A percentile compares a stretch with the other conserved stretches of the same genome.
These are phyloP conservation scores for Podarcis lilfordi DNA, from an alignment of 2,797 vertebrate genomes.

Conservation along the genomic window DNA sequence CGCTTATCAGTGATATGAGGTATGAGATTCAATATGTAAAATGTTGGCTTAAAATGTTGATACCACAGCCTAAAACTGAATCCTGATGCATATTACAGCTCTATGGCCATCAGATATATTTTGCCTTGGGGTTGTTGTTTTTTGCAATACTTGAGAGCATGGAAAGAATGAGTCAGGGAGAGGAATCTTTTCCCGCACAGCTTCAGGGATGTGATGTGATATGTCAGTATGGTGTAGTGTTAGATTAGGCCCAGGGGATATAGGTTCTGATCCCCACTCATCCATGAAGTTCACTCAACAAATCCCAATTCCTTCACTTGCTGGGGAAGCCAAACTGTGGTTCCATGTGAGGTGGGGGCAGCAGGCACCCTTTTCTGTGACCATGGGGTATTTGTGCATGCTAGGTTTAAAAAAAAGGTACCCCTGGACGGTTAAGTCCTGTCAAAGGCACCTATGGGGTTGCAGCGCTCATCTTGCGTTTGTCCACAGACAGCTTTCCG, in stretches of 20 bases:
- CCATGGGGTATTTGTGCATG: too few species aligned
- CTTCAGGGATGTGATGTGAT: neutral
- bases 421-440: too few species aligned
- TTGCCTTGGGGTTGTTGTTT: neutral
- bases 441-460: too few species aligned
- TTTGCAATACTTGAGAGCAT: neutral
- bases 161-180: neutral
- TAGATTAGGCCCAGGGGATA: neutral
- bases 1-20: constrained; percentile 96
- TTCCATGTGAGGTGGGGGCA: too few species aligned
- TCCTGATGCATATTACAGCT: neutral
- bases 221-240: neutral
- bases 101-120: neutral
- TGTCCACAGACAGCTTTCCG: too few species aligned
- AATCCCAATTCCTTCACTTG: too few species aligned
- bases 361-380: too few species aligned
- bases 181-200: neutral
- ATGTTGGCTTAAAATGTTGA: constrained; percentile 4
- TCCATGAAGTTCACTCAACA: neutral
- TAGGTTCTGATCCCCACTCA: neutral
- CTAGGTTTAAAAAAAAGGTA: too few species aligned
- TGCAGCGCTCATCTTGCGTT: too few species aligned
- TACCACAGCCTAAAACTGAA: neutral
- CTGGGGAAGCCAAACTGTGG: too few species aligned
- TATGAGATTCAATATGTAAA: constrained; percentile 53